Percentiles rank a stretch among this genome's conserved stretches.
Conservation (phyloP, 1,140 invertebrate species). For the Ladona fulva region DNA sequence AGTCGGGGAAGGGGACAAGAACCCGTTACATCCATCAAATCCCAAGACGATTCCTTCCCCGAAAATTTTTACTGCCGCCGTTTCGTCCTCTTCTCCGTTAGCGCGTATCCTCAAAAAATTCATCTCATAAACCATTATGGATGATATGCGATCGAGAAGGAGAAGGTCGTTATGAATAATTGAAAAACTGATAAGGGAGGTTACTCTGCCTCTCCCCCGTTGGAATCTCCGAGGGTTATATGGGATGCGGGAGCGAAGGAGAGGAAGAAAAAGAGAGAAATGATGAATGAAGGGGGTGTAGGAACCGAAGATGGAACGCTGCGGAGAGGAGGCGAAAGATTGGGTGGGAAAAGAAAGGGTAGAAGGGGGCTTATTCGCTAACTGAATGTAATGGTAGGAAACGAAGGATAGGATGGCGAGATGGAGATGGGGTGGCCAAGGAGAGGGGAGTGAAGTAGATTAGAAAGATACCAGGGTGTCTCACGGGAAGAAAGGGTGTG, state of each 20-base stretch:
- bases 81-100: background rate
- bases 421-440: background rate
- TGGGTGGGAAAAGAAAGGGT: too few species aligned
- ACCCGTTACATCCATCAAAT: background rate
- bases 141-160: background rate
- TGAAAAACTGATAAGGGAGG: constrained; percentile 1
- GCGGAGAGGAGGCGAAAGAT: too few species aligned
- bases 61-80: constrained; percentile 4
- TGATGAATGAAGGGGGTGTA: too few species aligned
- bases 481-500: background rate
- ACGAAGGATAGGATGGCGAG: background rate
- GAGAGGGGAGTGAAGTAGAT: background rate
- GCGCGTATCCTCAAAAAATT: constrained; percentile 4
- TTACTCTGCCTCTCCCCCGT: background rate
- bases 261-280: background rate
- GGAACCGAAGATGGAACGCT: too few species aligned
- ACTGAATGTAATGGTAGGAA: too few species aligned
- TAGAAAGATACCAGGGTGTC: background rate
- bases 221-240: background rate
- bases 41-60: background rate
- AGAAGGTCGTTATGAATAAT: constrained; percentile 8
- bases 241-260: background rate
- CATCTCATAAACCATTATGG: constrained; percentile 6
- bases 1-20: background rate
- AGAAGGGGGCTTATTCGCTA: too few species aligned